Base-by-base conservation (phyloP, 2,797 vertebrate genomes). In the Melanotaenia maccullochi region DNA sequence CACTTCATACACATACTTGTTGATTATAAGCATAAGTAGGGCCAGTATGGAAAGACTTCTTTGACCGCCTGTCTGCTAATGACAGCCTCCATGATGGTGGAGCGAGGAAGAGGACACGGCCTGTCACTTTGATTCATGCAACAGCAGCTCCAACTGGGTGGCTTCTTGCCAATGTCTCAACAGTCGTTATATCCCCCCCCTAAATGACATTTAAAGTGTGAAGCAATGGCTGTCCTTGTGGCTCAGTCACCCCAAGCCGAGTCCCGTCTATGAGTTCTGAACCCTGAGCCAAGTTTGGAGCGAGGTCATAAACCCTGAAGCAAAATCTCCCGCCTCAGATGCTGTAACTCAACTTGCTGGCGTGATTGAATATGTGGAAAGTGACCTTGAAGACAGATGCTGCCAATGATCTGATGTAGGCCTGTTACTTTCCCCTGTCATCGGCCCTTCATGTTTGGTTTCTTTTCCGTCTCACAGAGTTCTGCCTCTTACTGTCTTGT, bases 51-150 rank as follows among this genome's bases (percentile, higher is more conserved):
- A 89, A 84, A 87, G 84, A 80, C 83, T 85, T 81, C 81, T 87
- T 80, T 85, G 84, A 78, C 85, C 78, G 82, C 85, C 80, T 76
- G 82, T 89, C 87, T 76, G 73, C 76, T 90, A 90, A 91, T 91
- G 90, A 92, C 92, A 91, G 90, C 73, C 71, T 65, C 84, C 71
- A 68, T 78, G 84, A 90, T 84, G 87, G 90, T 71, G 81, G 79
- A 85, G 86, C 81, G 85, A 75, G 79, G 75, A 78, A 81, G 85
- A 85, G 89, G 87, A 89, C 90, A 86, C 85, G 76, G 87, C 80
- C 81, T 92, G 91, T 92, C 93, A 90, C 91, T 87, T 87, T 92
- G 93, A 93, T 91, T 93, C 90, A 92, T 84, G 76, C 80, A 73
- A 82, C 72, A 69, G 82, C 59, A 59, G 72, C 85, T 89, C 74